Evolutionary conservation across 2,113 vertebrate genomes (phyloP).

Genomic region (Nerophis ophidion): DNA sequence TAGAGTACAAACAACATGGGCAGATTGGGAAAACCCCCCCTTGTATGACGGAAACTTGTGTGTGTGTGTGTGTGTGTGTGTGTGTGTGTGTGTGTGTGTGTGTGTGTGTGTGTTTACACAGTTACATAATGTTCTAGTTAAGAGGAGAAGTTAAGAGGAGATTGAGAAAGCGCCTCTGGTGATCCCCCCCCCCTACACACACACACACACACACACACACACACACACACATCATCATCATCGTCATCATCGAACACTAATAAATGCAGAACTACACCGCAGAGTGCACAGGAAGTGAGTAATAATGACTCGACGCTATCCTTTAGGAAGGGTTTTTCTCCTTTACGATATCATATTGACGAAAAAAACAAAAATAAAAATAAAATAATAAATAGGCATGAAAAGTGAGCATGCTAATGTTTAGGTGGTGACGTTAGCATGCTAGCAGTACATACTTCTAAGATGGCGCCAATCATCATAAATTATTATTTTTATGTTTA

Average conservation of each 20-base stretch:
- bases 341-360: too few species aligned
- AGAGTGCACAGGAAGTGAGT: background rate
- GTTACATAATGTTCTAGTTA: conserved; percentile 36
- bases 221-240: conserved; percentile 11
- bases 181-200: background rate
- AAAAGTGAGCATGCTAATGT: too few species aligned
- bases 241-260: too few species aligned
- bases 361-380: too few species aligned
- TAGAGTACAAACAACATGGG: background rate
- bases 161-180: conserved; percentile 30
- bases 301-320: background rate
- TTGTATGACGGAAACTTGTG: background rate
- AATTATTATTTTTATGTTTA: too few species aligned
- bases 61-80: background rate
- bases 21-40: background rate
- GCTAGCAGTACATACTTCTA: too few species aligned
- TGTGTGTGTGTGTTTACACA: conserved; percentile 11
- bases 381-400: too few species aligned
- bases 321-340: too few species aligned
- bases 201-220: conserved; percentile 16
- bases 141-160: conserved; percentile 3
- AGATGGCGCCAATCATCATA: too few species aligned
- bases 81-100: conserved; percentile 7
- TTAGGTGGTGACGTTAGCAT: too few species aligned
- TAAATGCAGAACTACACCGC: too few species aligned